phyloP scores from a whole-genome alignment of 2,888 invertebrate species.

The Eustalomyia histrio region DNA sequence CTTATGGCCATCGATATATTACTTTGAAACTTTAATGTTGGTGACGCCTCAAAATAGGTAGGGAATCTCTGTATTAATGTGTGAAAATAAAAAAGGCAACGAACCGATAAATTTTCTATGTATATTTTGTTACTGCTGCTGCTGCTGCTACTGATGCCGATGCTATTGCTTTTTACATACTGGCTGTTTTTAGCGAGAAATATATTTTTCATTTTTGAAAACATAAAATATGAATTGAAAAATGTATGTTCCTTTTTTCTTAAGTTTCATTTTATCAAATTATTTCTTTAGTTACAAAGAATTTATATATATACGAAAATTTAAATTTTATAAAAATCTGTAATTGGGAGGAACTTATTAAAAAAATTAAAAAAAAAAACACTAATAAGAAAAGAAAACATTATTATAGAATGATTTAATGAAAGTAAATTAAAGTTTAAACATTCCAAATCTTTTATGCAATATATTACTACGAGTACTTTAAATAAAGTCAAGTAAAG shows the following conservation, averaged over 20 bases:
- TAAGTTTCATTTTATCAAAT: constrained; percentile 14
- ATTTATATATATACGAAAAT: constrained; percentile 33
- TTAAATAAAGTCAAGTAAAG: no score
- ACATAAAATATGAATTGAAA: constrained; percentile 42
- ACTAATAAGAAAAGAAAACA: no score
- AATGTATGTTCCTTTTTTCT: constrained; percentile 14
- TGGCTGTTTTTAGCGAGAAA: no score
- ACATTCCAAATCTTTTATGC: no score
- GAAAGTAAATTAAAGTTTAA: no score
- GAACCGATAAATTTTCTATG: constrained; percentile 35
- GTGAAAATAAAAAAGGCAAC: not conserved
- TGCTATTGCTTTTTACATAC: not conserved
- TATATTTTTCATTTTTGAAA: not conserved
- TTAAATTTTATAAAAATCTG: constrained; percentile 1
- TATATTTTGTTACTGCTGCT: no score
- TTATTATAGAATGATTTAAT: no score
- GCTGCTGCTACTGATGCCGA: not conserved
- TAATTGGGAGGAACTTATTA: not conserved
- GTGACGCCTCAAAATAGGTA: no score
- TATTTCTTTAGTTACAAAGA: constrained; percentile 21
- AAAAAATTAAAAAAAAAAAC: not conserved
- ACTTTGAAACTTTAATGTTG: no score
- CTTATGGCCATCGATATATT: no score
- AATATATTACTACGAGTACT: no score
- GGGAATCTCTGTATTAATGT: not conserved